A percentile compares a stretch with the other conserved stretches of the same genome.
These are phyloP conservation scores for Alligator mississippiensis DNA, from an alignment of 2,113 vertebrate species.

Conservation along the genomic window DNA sequence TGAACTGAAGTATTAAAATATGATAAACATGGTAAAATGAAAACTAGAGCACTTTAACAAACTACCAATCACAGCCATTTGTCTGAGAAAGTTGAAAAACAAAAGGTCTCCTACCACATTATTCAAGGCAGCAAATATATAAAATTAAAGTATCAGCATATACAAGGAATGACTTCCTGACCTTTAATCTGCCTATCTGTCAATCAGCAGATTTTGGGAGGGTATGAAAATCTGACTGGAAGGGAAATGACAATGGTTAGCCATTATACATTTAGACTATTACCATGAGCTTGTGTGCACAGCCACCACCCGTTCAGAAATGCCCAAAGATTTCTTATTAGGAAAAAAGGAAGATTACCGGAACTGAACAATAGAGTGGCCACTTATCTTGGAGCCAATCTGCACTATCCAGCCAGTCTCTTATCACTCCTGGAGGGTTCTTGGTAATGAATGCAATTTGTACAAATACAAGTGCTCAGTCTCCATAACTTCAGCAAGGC, in stretches of 20 bases:
- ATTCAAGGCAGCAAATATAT: background rate
- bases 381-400: slow-evolving; percentile 62
- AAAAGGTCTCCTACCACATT: background rate
- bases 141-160: background rate
- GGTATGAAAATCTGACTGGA: slow-evolving; percentile 12
- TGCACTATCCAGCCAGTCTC: slow-evolving; percentile 51
- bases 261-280: slow-evolving; percentile 32
- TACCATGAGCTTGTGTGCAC: background rate
- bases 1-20: background rate
- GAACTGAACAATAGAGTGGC: slow-evolving; percentile 49
- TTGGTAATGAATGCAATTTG: slow-evolving; percentile 63
- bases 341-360: slow-evolving; percentile 44
- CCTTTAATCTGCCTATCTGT: background rate
- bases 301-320: slow-evolving; percentile 50
- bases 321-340: slow-evolving; percentile 66
- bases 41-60: background rate
- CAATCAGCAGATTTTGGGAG: background rate
- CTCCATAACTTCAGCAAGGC: slow-evolving; percentile 53
- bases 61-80: background rate
- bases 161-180: background rate
- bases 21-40: background rate
- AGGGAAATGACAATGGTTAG: slow-evolving; percentile 5
- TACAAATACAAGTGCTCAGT: slow-evolving; percentile 47
- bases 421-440: slow-evolving; percentile 63
- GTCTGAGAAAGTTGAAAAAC: background rate